phyloP scores from a whole-genome alignment of 2,113 vertebrate genomes.

The Lagopus leucura region DNA sequence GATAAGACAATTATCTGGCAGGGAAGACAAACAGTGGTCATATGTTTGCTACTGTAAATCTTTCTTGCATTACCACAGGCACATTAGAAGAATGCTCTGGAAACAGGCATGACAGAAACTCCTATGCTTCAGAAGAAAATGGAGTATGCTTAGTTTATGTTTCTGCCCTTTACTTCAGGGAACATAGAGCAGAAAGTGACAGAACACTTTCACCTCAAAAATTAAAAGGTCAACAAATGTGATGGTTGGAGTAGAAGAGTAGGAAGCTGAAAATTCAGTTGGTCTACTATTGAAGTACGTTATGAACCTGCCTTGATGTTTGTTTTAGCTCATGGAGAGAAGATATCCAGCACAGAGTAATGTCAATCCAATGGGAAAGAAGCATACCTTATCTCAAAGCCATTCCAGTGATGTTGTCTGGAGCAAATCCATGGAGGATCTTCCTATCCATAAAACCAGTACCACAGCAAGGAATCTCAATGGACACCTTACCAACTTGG shows the following conservation, averaged over 20 bases:
- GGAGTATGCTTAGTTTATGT: background rate
- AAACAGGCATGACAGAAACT: background rate
- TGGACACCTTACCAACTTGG: background rate
- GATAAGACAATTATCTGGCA: background rate
- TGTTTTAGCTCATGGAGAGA: slow-evolving; percentile 36
- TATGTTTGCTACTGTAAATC: background rate
- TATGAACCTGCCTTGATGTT: background rate
- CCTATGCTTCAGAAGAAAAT: background rate
- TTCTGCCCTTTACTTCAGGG: background rate
- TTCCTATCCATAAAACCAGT: slow-evolving; percentile 6
- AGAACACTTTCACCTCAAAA: background rate
- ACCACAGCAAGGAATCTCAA: background rate
- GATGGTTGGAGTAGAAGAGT: background rate
- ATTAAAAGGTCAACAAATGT: background rate
- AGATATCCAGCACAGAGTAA: background rate
- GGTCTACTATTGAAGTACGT: background rate
- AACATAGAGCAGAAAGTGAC: background rate
- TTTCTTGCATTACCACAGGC: background rate
- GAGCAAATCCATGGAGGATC: slow-evolving; percentile 73
- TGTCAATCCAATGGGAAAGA: background rate
- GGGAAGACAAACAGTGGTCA: background rate
- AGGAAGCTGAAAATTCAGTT: background rate
- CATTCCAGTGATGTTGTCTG: background rate
- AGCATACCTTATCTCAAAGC: background rate
- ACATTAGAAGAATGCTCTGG: background rate